These are phyloP conservation scores for Pogonomyrmex barbatus DNA, from an alignment of 1,140 invertebrate species.

Conservation along the genomic window DNA sequence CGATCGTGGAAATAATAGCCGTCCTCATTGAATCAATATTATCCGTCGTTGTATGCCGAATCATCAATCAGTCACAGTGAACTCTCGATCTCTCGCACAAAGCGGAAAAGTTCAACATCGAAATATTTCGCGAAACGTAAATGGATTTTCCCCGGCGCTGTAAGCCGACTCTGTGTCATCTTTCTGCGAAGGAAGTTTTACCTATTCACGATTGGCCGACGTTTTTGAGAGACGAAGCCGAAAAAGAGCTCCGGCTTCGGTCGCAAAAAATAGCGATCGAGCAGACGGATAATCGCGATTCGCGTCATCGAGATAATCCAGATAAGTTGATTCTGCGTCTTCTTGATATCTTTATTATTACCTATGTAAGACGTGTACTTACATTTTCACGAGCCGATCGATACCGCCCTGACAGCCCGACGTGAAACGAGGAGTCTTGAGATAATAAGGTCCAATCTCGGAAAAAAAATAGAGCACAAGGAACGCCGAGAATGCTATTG, in stretches of 20 bases:
- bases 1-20: conserved; percentile 29
- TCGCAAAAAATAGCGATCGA: neutral
- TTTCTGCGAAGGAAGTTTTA: neutral
- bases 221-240: neutral
- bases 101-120: neutral
- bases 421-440: neutral
- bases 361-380: neutral
- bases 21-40: conserved; percentile 36
- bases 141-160: neutral
- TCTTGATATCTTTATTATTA: conserved; percentile 24
- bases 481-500: conserved; percentile 29
- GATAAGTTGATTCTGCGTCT: neutral
- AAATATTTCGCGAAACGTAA: neutral
- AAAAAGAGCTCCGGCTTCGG: neutral
- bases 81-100: neutral
- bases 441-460: conserved; percentile 51
- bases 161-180: neutral
- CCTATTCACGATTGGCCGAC: neutral
- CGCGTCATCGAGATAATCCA: conserved; percentile 8
- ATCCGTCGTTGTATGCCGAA: neutral
- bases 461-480: conserved; percentile 14
- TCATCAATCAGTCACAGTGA: neutral
- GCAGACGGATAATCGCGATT: conserved; percentile 9
- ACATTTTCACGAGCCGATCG: neutral
- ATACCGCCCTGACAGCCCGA: conserved; percentile 9